A percentile compares a stretch with the other conserved stretches of the same genome.
These are phyloP conservation scores for Momotus momota DNA, from an alignment of 2,797 vertebrate genomes.

Conservation along the genomic window DNA sequence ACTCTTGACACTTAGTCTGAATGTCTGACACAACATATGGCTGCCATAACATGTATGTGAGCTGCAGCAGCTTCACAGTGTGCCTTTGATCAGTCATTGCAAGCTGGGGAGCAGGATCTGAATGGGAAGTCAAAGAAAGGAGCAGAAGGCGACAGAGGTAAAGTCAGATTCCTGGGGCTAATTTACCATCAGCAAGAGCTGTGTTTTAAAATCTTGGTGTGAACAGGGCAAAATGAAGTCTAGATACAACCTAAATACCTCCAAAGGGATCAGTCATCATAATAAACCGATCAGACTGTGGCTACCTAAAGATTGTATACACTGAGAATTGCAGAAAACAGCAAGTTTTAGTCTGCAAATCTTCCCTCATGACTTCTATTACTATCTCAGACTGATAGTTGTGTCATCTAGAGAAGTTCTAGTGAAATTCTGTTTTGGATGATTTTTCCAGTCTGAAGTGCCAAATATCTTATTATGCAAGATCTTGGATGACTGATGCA, in stretches of 20 bases:
- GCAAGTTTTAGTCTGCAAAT: neutral
- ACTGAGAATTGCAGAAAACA: neutral
- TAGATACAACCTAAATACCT: neutral
- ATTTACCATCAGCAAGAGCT: neutral
- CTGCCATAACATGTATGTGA: accelerated
- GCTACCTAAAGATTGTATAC: neutral
- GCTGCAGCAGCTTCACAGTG: neutral
- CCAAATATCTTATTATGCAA: neutral
- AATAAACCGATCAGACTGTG: neutral
- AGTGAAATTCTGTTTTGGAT: neutral
- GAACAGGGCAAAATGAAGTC: neutral
- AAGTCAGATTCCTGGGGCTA: neutral
- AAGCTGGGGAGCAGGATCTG: neutral
- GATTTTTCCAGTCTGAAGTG: neutral
- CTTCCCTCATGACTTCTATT: neutral
- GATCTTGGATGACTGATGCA: neutral
- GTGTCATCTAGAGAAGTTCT: neutral
- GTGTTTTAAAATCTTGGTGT: neutral
- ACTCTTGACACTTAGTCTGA: neutral
- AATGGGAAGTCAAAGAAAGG: neutral
- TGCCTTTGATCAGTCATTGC: neutral
- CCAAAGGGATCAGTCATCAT: neutral
- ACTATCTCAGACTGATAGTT: neutral
- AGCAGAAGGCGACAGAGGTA: neutral
- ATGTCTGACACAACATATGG: neutral